Evolutionary conservation across 2,113 vertebrate species (phyloP), one percentile per base, ranked within the genome.

Genomic region (Crotalus horridus): DNA sequence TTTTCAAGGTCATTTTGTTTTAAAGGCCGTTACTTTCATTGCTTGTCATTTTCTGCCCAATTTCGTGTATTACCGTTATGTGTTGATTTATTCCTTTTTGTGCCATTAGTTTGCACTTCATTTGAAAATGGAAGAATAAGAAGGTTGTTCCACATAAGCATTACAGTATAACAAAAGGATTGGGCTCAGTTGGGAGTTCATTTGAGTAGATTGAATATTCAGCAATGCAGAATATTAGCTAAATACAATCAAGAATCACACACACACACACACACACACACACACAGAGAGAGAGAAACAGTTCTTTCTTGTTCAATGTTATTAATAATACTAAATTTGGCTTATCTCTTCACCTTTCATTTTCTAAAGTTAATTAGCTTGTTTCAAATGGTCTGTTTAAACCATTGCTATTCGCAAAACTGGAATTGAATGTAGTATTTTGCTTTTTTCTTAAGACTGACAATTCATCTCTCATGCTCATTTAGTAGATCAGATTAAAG

Each of bases 401-500:
- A 93, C 26, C 91, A 92, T 26, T 88, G 91, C 91, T 92, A 94
- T 89, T 3, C 92, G 93, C 88, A 96, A 96, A 94, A 90, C 10
- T 39, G 23, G 87, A 91, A 93, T 90, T 94, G 33, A 11, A 74
- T 74, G 85, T 92, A 0, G 64, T n/a, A 92, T 92, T 93, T 95
- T 91, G 55, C 94, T 97, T 94, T 95, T 94, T 95, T 7, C 74
- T 81, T 89, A 89, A 94, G 94, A 96, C 74, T 94, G 92, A 91
- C 91, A 92, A 94, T 96, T 94, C 95, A 94, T 96, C 95, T 93
- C 94, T 91, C 87, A 86, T 33, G 90, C 89, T 54, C 93, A 90
- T 93, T 94, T 54, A 33, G 89, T 93, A 96, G 86, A 98, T 97
- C 96, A 97, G 97, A 98, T 98, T 98, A 97, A 97, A 97, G 95